phyloP scores from a whole-genome alignment of 2,888 invertebrate genomes.

The Harpalus rubripes region DNA sequence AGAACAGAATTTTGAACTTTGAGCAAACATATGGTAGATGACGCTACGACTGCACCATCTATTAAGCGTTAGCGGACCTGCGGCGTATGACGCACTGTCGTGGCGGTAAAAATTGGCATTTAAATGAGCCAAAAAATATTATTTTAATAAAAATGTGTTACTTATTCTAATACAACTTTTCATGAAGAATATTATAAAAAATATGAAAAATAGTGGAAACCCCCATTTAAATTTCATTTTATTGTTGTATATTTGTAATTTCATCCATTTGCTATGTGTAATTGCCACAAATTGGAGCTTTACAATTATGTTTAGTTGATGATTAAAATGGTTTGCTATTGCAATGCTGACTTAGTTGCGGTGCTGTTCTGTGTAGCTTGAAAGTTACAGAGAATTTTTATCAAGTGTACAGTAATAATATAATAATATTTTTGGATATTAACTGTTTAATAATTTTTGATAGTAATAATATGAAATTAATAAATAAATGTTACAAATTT shows the following conservation, averaged over 20 bases:
- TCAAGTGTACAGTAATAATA: conserved; percentile 66
- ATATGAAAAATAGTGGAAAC: too few species aligned
- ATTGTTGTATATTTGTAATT: conserved; percentile 40
- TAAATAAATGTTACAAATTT: conserved; percentile 62
- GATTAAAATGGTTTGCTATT: conserved; percentile 56
- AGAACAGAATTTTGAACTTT: too few species aligned
- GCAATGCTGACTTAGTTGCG: conserved; percentile 66
- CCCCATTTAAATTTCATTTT: conserved; percentile 13
- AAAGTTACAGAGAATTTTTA: conserved; percentile 63
- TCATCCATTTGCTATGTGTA: conserved; percentile 42
- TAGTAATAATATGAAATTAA: conserved; percentile 66
- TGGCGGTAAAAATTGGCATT: too few species aligned
- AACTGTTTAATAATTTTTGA: conserved; percentile 67
- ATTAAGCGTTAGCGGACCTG: too few species aligned
- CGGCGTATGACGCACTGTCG: too few species aligned
- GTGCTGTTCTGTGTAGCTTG: conserved; percentile 64
- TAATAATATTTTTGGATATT: conserved; percentile 67
- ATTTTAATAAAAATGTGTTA: too few species aligned
- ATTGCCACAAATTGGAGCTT: conserved; percentile 45
- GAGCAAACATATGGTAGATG: too few species aligned
- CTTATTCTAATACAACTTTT: too few species aligned
- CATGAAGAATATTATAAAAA: too few species aligned
- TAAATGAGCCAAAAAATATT: too few species aligned
- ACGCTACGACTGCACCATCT: too few species aligned
- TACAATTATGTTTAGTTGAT: conserved; percentile 41